Evolutionary conservation across 37 sponge, comb jelly and placozoan genomes (phyloP), one percentile per base, ranked within the genome.

Genomic region (Cliona cf. orientalis): DNA sequence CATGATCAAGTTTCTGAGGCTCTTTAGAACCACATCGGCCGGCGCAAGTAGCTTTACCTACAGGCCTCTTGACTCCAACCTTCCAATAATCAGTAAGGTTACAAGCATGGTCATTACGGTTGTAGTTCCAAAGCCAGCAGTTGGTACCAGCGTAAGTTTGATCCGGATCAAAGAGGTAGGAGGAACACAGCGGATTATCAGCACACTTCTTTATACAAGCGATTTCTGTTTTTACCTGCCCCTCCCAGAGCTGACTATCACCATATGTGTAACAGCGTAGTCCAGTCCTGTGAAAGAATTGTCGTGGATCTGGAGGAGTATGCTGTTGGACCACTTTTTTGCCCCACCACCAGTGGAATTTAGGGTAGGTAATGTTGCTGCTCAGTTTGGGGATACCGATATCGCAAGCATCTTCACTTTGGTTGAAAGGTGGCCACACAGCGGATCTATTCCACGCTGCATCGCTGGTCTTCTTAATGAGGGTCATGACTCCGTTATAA

Each of bases 401-500:
- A 14, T 73, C 34, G 39, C 82, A 81, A 11, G 32, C 70, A 71
- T 81, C 82, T 26, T 17, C 39, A 14, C 14, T 14, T 41, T 28
- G 36, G 25, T 67, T 72, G 63, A 81, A 81, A 7, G 82, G 82
- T 36, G 82, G 82, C 58, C 64, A 38, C 5, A 81, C 82, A 38
- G 34, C 42, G 7, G 82, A 67, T 31, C 40, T 81, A 9, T 33
- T 81, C 82, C 82, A 81, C 32, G 71, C 82, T 58, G 67, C 28
- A 36, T 81, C 37, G 46, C 82, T 81, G 25, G 63, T 81, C 72
- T 26, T 7, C 72, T 70, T 3, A 7, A 71, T 22, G 21, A 81
- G 38, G 26, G 7, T 49, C 36, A 14, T 66, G 26, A 81, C 35
- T 45, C 41, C 44, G 28, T 9, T 17, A 7, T 49, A 21, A 6